Conservation (phyloP, 2,113 vertebrate genomes). For the Zeus faber region DNA sequence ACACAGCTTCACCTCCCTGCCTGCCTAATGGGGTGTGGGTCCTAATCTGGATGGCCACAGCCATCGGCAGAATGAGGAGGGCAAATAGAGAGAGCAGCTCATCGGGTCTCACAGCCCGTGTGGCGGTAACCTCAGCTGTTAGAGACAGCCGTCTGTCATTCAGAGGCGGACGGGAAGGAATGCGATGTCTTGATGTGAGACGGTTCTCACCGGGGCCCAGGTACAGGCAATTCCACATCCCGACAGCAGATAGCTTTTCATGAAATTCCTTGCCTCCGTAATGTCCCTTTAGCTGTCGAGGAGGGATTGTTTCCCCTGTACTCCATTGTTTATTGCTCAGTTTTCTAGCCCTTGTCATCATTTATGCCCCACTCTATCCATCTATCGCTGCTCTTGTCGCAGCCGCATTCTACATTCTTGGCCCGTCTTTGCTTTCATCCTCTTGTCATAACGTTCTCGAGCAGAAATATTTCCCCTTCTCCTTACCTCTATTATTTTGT, state of each 20-base stretch:
- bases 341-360: not conserved
- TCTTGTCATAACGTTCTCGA: not conserved
- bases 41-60: conserved; percentile 70
- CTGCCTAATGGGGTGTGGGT: conserved; percentile 76
- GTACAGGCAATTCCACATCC: conserved; percentile 33
- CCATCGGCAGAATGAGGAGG: conserved; percentile 60
- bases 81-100: conserved; percentile 67
- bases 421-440: not conserved
- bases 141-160: conserved; percentile 57
- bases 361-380: not conserved
- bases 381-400: not conserved
- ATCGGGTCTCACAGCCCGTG: conserved; percentile 49
- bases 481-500: too few species aligned
- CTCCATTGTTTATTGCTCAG: not conserved
- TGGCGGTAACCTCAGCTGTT: conserved; percentile 62
- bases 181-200: conserved; percentile 5
- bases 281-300: conserved; percentile 21
- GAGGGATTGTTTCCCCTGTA: conserved; percentile 6
- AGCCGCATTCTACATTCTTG: not conserved
- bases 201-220: conserved; percentile 11
- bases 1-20: conserved; percentile 66
- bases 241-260: conserved; percentile 41
- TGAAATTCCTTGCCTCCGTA: conserved; percentile 15
- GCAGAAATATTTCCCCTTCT: not conserved
- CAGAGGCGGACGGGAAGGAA: conserved; percentile 46